These are phyloP conservation scores for Microplitis deprimator DNA, from an alignment of 2,888 invertebrate genomes.

Conservation along the genomic window DNA sequence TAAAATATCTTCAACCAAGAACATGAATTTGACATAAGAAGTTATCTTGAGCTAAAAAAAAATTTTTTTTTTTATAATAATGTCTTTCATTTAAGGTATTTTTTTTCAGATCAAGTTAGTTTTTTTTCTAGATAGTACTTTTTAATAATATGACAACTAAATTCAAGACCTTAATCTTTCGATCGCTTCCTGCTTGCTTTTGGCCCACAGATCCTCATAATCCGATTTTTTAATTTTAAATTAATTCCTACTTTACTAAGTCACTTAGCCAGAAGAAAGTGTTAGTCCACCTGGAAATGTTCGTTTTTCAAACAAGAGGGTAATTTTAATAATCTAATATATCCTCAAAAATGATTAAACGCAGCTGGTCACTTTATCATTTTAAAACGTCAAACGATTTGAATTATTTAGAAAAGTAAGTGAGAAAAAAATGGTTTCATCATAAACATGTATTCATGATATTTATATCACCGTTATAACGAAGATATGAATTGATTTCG, in stretches of 20 bases:
- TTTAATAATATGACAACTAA: conserved; percentile 19
- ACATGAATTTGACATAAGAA: too few relatives aligned
- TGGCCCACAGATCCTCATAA: conserved; percentile 13
- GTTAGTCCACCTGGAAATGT: neutral
- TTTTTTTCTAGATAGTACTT: neutral
- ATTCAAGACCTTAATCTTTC: conserved; percentile 34
- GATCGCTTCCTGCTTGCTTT: conserved; percentile 34
- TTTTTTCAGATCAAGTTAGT: too few relatives aligned
- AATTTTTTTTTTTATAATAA: too few relatives aligned
- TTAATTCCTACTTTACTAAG: conserved; percentile 23
- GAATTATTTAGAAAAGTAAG: too few relatives aligned
- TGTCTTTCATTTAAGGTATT: too few relatives aligned
- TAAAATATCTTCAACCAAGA: too few relatives aligned
- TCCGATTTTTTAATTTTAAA: conserved; percentile 35
- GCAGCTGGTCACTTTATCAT: too few relatives aligned
- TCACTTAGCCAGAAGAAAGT: neutral
- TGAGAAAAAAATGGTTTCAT: too few relatives aligned
- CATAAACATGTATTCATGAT: too few relatives aligned
- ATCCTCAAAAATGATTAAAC: neutral
- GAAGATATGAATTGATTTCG: neutral
- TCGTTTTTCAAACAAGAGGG: neutral
- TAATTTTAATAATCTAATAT: neutral
- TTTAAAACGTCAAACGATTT: too few relatives aligned
- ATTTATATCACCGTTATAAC: neutral
- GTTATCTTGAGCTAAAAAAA: too few relatives aligned